These are phyloP conservation scores for Galeopterus variegatus DNA, from an alignment of 2,113 vertebrate genomes.

Conservation along the genomic window DNA sequence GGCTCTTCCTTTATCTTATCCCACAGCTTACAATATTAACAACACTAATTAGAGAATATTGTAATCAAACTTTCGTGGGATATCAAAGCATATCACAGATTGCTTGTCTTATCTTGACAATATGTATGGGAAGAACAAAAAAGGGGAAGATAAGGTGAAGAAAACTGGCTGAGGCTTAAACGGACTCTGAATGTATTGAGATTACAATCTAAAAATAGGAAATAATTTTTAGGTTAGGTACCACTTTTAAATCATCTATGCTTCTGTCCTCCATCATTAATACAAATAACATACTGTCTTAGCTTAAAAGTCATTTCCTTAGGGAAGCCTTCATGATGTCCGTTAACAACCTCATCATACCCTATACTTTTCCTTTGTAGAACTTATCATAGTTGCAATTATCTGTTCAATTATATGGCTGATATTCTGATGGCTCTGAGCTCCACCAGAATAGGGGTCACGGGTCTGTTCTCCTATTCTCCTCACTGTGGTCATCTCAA, in stretches of 20 bases:
- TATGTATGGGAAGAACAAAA: slow-evolving; percentile 37
- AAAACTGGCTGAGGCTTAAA: slow-evolving; percentile 37
- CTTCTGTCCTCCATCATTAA: not conserved
- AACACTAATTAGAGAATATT: slow-evolving; percentile 28
- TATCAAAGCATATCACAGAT: slow-evolving; percentile 20
- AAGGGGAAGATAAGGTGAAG: slow-evolving; percentile 1
- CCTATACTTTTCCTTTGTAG: not conserved
- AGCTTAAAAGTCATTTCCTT: slow-evolving; percentile 49
- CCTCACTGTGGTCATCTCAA: slow-evolving; percentile 7
- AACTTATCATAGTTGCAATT: slow-evolving; percentile 1
- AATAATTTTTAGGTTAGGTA: slow-evolving; percentile 43
- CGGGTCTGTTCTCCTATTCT: not conserved
- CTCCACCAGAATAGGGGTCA: not conserved
- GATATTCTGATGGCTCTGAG: slow-evolving; percentile 50
- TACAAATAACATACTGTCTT: slow-evolving; percentile 35
- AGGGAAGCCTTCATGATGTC: not conserved
- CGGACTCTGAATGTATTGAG: not conserved
- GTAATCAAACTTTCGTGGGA: not conserved
- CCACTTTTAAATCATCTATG: slow-evolving; percentile 51
- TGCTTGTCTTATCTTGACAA: not conserved
- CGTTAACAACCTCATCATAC: not conserved
- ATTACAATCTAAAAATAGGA: not conserved
- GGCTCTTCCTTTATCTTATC: slow-evolving; percentile 56
- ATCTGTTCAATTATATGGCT: slow-evolving; percentile 31
- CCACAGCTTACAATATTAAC: slow-evolving; percentile 18